Percentiles rank a stretch among this genome's conserved stretches.
phyloP scores from a whole-genome alignment of 2,888 invertebrate genomes.

The Atherix ibis region DNA sequence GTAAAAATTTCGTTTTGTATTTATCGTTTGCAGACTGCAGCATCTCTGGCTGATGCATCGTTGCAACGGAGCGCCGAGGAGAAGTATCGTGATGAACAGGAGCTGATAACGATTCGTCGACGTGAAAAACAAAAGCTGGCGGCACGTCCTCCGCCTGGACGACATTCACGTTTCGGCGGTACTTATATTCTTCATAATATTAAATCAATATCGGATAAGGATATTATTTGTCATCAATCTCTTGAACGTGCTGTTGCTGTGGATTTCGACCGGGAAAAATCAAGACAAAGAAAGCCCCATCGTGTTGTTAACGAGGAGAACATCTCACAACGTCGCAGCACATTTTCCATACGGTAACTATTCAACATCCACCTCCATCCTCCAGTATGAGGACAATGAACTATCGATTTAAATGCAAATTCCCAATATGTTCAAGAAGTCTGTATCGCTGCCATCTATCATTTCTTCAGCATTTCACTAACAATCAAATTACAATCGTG shows the following conservation, averaged over 20 bases:
- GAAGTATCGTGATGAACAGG: conserved; percentile 71
- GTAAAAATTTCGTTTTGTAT: no score
- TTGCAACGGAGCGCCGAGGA: conserved; percentile 62
- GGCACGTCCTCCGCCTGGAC: conserved; percentile 23
- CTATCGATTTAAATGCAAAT: no score
- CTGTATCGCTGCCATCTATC: no score
- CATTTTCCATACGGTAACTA: conserved; percentile 65
- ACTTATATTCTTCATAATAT: conserved; percentile 84
- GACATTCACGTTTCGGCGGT: conserved; percentile 88
- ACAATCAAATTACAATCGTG: no score
- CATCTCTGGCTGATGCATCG: conserved; percentile 57
- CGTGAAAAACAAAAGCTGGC: conserved; percentile 42
- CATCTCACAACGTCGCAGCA: conserved; percentile 58
- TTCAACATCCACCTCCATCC: no score
- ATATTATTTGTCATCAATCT: conserved; percentile 78
- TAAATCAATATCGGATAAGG: conserved; percentile 82
- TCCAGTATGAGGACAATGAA: no score
- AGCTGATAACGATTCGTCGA: conserved; percentile 54
- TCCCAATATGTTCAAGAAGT: no score
- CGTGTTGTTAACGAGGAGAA: conserved; percentile 48
- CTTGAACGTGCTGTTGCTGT: conserved; percentile 59
- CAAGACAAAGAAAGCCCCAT: conserved; percentile 59
- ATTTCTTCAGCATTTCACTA: no score
- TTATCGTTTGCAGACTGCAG: conserved; percentile 43
- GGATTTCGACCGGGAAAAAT: conserved; percentile 62